phyloP scores from a whole-genome alignment of 1,140 invertebrate genomes.

The Sweltsa coloradensis region DNA sequence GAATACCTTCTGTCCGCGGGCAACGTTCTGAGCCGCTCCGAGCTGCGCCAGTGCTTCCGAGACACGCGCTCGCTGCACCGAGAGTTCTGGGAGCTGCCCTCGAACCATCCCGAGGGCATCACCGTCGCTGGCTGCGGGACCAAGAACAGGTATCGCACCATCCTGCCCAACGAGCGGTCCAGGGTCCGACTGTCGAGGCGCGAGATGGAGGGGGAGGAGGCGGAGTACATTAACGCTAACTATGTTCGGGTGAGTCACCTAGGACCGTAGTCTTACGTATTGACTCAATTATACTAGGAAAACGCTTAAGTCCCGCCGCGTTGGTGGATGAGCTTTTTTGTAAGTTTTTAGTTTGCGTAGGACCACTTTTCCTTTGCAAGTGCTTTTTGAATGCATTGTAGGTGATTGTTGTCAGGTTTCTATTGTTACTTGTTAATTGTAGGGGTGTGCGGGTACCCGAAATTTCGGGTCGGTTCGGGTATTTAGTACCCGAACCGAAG shows the following conservation, averaged over 20 bases:
- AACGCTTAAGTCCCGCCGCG: no score
- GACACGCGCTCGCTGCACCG: constrained; percentile 53
- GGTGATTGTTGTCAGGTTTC: no score
- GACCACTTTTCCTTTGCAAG: no score
- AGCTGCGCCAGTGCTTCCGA: constrained; percentile 49
- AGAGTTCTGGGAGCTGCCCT: constrained; percentile 87
- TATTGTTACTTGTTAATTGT: constrained; percentile 8
- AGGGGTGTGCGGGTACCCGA: neutral
- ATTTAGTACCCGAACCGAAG: no score
- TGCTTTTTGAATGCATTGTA: no score
- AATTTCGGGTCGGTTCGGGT: no score
- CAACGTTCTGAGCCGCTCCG: constrained; percentile 48
- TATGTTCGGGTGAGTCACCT: constrained; percentile 71
- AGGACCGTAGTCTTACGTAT: no score
- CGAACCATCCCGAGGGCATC: constrained; percentile 79
- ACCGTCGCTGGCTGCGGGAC: constrained; percentile 76
- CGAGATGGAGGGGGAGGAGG: constrained; percentile 34
- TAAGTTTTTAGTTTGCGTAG: no score
- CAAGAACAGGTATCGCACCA: constrained; percentile 82
- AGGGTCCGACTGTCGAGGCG: constrained; percentile 45
- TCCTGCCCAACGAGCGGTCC: constrained; percentile 74
- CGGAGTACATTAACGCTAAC: constrained; percentile 75
- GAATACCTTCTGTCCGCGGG: constrained; percentile 50
- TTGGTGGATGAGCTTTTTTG: no score
- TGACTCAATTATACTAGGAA: no score